These are phyloP conservation scores for Notothenia rossii DNA, from an alignment of 2,113 vertebrate genomes.

Conservation along the genomic window DNA sequence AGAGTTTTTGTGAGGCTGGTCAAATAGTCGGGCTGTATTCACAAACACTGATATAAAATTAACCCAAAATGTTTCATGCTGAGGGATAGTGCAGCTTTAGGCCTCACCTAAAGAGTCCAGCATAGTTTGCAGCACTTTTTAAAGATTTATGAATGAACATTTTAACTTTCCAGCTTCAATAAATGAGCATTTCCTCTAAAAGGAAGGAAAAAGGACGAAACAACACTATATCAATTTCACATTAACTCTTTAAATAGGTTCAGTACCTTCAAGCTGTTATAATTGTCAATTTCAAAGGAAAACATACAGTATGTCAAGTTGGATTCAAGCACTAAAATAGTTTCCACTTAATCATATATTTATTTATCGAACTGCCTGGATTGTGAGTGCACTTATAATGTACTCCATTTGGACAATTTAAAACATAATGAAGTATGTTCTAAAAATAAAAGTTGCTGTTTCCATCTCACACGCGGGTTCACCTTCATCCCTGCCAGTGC, in stretches of 20 bases:
- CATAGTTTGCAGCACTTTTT: not conserved
- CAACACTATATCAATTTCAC: not conserved
- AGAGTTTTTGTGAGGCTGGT: slow-evolving; percentile 14
- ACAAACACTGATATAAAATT: not conserved
- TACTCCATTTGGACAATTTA: not conserved
- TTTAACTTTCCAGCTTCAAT: not conserved
- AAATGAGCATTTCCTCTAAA: not conserved
- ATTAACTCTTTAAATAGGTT: not conserved
- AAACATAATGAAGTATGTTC: not conserved
- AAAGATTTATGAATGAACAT: slow-evolving; percentile 10
- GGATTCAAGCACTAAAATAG: not conserved
- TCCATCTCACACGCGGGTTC: not conserved
- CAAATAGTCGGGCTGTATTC: not conserved
- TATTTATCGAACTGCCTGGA: slow-evolving; percentile 12
- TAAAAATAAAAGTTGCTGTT: slow-evolving; percentile 32
- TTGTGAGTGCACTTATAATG: not conserved
- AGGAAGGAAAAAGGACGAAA: not conserved
- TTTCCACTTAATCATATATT: not conserved
- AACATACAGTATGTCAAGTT: slow-evolving; percentile 8
- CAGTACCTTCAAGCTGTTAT: not conserved
- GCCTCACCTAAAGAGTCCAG: not conserved
- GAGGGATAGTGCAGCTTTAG: not conserved
- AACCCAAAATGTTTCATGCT: not conserved
- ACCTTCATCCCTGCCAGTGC: slow-evolving; percentile 3
- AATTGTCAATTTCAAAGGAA: not conserved